A percentile compares a stretch with the other conserved stretches of the same genome.
phyloP scores from a whole-genome alignment of 2,113 vertebrate species.

The Cryptomyrus ogoouensis region DNA sequence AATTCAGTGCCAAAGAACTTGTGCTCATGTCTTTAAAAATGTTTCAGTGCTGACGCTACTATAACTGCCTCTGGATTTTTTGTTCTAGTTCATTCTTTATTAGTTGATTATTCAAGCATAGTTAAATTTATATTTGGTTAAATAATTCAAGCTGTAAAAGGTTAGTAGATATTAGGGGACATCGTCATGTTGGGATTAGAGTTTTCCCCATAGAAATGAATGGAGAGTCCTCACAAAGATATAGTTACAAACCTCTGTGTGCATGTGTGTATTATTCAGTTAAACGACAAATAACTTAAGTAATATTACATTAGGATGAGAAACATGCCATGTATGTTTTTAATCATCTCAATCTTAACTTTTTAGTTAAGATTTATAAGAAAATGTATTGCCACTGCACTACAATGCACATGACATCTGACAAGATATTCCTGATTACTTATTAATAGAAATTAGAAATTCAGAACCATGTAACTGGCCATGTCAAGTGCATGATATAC shows the following conservation, averaged over 20 bases:
- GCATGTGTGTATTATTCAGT: neutral
- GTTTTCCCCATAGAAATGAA: neutral
- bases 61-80: neutral
- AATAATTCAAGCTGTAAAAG: neutral
- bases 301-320: neutral
- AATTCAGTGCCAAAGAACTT: neutral
- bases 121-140: neutral
- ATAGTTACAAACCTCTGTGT: neutral
- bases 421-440: neutral
- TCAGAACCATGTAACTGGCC: neutral
- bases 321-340: neutral
- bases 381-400: neutral
- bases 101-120: neutral
- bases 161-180: neutral
- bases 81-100: neutral
- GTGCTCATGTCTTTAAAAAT: neutral
- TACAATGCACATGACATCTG: neutral
- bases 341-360: neutral
- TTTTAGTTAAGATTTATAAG: neutral
- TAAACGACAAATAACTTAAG: neutral
- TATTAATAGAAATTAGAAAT: neutral
- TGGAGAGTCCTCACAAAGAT: neutral
- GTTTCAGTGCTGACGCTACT: neutral
- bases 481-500: neutral
- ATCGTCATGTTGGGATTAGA: neutral